Base-by-base conservation (phyloP, 2,797 vertebrate genomes). In the Pyrocephalus nanus region DNA sequence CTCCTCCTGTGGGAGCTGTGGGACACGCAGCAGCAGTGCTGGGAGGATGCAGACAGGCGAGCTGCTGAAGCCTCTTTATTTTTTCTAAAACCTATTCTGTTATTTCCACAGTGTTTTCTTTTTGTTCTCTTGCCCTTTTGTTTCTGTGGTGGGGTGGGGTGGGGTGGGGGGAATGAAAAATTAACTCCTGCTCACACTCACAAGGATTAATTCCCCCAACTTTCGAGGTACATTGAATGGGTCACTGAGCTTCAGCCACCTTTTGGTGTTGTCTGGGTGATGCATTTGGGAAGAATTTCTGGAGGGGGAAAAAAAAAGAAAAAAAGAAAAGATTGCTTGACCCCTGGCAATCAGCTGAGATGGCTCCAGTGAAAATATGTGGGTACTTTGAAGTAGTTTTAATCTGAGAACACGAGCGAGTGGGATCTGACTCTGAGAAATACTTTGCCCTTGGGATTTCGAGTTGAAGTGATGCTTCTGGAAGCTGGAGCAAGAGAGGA, bases 231-330 rank as follows among this genome's bases (percentile, higher is more conserved):
- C 78, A 79, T 83, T 97, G 97, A 96, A 96, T 96, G 97, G 97
- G 97, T 98, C 97, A 97, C 34, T 97, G 98, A 97, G 88, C 96
- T 95, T 96, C 93, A 97, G 97, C 93, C 87, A 91, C 90, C 95
- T 96, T 88, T 90, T 86, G 58, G 75, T 96, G 96, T 98, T 97
- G 97, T 97, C 97, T 77, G 88, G 97, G 97, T 96, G 96, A 98
- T 96, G 87, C 77, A 86, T 92, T 93, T 81, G 57, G 80, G 93
- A 96, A 87, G 96, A 96, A 97, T 97, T 91, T 64, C 82, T 86
- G 55, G 22, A 17, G 15, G 15, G 15, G 23, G 12, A 40, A 40
- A 40, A 40, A 12, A 23, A 51, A 30, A 18, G n/a, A 51, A 51
- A n/a, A 18, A 43, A 51, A 57, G 64, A 88, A 82, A 82, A 83